These are phyloP conservation scores for Morus bassanus DNA, from an alignment of 2,797 vertebrate genomes.

Conservation along the genomic window DNA sequence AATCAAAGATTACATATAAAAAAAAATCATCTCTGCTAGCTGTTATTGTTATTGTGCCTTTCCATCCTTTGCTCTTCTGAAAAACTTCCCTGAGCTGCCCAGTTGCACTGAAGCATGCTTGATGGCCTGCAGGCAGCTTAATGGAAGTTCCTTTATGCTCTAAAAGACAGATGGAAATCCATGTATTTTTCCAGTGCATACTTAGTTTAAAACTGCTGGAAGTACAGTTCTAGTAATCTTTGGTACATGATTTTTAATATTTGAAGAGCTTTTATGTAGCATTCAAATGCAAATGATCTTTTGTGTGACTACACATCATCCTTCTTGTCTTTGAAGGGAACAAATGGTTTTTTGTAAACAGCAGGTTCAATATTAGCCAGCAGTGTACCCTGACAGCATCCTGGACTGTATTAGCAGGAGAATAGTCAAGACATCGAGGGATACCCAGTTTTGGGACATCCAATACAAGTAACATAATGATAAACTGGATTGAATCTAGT, in stretches of 20 bases:
- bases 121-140: neutral
- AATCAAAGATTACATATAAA: neutral
- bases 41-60: neutral
- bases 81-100: neutral
- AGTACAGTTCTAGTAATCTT: neutral
- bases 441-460: neutral
- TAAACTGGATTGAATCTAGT: neutral
- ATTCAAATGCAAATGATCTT: neutral
- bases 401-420: neutral
- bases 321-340: neutral
- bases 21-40: neutral
- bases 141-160: neutral
- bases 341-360: neutral
- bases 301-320: neutral
- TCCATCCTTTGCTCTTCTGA: neutral
- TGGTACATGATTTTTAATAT: neutral
- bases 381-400: neutral
- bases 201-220: neutral
- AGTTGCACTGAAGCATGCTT: neutral
- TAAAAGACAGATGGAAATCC: neutral
- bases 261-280: neutral
- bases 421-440: neutral
- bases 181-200: neutral
- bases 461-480: neutral
- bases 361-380: neutral